phyloP scores from a whole-genome alignment of 2,113 vertebrate genomes.

The Melospiza georgiana region DNA sequence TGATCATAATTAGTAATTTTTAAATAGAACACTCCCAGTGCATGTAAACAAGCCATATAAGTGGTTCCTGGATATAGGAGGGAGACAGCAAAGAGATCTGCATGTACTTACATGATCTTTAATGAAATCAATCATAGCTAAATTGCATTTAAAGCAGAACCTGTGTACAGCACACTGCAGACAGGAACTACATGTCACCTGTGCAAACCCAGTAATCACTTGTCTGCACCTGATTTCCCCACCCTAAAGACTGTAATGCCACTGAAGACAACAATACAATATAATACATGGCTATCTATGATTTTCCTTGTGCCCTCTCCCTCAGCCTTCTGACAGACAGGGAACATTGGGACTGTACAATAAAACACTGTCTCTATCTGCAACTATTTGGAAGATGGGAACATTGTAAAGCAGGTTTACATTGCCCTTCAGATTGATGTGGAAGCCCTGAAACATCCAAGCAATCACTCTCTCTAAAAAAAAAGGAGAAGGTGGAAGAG shows the following conservation, averaged over 20 bases:
- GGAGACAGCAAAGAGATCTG: not conserved
- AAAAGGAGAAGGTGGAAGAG: accelerated
- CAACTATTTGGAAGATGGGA: not conserved
- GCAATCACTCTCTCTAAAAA: not conserved
- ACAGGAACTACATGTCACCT: not conserved
- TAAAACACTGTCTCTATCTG: not conserved
- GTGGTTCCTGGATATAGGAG: not conserved
- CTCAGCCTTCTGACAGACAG: not conserved
- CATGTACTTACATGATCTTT: not conserved
- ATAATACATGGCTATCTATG: accelerated
- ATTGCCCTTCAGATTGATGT: not conserved
- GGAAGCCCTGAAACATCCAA: not conserved
- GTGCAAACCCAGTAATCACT: not conserved
- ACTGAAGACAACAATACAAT: not conserved
- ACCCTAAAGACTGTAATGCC: not conserved
- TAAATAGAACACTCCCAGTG: not conserved
- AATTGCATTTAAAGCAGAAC: not conserved
- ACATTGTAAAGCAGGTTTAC: not conserved
- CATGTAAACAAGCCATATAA: not conserved
- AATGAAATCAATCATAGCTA: not conserved
- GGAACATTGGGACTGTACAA: not conserved
- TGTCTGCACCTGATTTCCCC: not conserved
- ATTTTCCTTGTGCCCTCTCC: not conserved
- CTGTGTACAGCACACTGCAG: not conserved
- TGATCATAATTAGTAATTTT: not conserved